Evolutionary conservation across 2,113 vertebrate species (phyloP).

Genomic region (Parotia lawesii): DNA sequence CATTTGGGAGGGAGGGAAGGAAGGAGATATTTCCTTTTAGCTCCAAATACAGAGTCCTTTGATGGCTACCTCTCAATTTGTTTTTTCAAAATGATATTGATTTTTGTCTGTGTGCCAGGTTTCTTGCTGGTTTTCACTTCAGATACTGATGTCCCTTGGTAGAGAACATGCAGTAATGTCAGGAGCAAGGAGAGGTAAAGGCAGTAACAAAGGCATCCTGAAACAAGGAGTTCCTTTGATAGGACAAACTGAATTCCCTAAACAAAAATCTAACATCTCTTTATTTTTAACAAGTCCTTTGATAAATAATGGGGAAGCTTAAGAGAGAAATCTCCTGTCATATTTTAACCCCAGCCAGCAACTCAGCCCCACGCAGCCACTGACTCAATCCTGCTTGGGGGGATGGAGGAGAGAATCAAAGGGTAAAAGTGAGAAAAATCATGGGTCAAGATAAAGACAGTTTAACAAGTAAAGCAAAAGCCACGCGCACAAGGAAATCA

Average conservation of each 20-base stretch:
- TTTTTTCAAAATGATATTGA: conserved; percentile 41
- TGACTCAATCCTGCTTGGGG: background rate
- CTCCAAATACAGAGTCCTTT: background rate
- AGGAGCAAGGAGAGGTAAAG: conserved; percentile 22
- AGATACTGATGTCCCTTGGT: background rate
- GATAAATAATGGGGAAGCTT: conserved; percentile 12
- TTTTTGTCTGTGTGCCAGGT: conserved; percentile 52
- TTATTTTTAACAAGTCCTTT: conserved; percentile 55
- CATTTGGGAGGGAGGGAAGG: background rate
- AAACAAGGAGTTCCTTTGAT: conserved; percentile 30
- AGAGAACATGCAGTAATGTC: conserved; percentile 5
- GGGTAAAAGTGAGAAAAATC: background rate
- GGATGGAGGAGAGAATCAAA: background rate
- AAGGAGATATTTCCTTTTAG: background rate
- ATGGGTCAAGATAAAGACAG: no score
- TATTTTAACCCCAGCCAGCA: background rate
- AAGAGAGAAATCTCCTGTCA: background rate
- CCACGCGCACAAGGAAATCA: background rate
- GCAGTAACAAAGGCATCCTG: background rate
- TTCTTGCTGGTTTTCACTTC: conserved; percentile 41
- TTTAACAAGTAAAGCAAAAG: background rate
- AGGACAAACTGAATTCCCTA: conserved; percentile 41
- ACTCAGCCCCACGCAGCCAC: background rate
- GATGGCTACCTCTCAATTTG: conserved; percentile 17
- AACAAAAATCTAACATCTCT: background rate